Evolutionary conservation across 2,888 invertebrate species (phyloP), one percentile per base, ranked within the genome.

Genomic region (Bibio marci): DNA sequence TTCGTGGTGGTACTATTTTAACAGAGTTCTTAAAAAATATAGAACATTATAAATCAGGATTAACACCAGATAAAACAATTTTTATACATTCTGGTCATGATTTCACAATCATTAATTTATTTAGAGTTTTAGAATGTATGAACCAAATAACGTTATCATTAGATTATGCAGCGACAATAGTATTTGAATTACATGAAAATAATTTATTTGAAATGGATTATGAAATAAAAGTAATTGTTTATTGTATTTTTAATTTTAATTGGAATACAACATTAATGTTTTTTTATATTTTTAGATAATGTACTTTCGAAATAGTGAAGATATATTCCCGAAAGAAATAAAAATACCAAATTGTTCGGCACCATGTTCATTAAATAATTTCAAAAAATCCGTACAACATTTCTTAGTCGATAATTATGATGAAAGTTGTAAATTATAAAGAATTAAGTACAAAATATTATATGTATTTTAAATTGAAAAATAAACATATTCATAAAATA

Each of bases 1-100:
- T 85, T 25, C 70, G 74, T 54, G 77, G 76, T 49, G 88, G 87
- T 67, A 54, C 80, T 0, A 63, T 88, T 28, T 54, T 88, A 3
- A 70, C 71, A 30, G 74, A 81, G 48, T 71, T 86, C 37, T 62
- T 73, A 22, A 54, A 66, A 10, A 66, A 73, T 38, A 74, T 87
- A 6, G 22, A 60, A 2, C 48, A 54, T 32, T 58, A 54, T 11
- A 62, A 62, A 41, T 6, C 22, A 8, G 22, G 62, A 41, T 51
- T 63, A 3, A 63, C 58, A 36, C 60, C 66, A 2, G 65, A 70
- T 47, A 64, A 70, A 4, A 68, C 67, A 35, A 60, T 83, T 44
- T 71, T 72, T 50, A 54, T 86, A 41, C 86, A 82, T 59, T 75
- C 83, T 0, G 85, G 70, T 0, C 90, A 91, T 55, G 90, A 91